Evolutionary conservation across 2,888 invertebrate species (phyloP), one percentile per base, ranked within the genome.

Genomic region (Anagyrus pseudococci): DNA sequence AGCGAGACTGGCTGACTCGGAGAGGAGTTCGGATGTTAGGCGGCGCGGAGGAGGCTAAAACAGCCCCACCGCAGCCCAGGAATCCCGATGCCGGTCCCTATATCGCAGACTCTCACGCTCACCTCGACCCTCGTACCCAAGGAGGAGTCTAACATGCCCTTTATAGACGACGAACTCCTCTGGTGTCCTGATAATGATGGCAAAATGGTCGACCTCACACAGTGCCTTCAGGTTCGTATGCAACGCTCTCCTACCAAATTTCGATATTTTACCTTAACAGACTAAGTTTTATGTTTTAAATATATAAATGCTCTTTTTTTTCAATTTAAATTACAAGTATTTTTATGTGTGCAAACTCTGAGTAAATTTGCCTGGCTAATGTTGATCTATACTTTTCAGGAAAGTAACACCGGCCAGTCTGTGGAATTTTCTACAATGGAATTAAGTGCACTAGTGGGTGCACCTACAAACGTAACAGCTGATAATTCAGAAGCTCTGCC

Each of bases 161-260:
- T 94, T 87, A 94, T 95, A 84, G 94, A 95, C 86, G 94, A 95
- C 88, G 94, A 95, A 82, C 87, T 94, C 76, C 85, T 92, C 82
- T 95, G 95, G 95, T 92, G 94, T 86, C 93, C 93, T 79, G 94
- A 94, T 86, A 94, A 93, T 85, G 94, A 94, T 85, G 93, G 93
- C 82, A 94, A 93, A 83, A 93, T 94, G 89, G 93, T 94, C 78
- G 94, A 94, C 82, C 87, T 94, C 80, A 90, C 93, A 74, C 90
- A 90, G 82, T 94, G 94, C 84, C 87, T 94, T 78, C 91, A 92
- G 88, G 94, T 93, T 80, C 81, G 80, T 78, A 67, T 48, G 20
- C 41, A 48, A 41, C 52, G 46, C 25, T 46, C 29, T 10, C 40
- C 25, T n/a, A n/a, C n/a, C n/a, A n/a, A n/a, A n/a, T n/a, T n/a